Evolutionary conservation across 2,113 vertebrate species (phyloP).

Genomic region (Solea solea): DNA sequence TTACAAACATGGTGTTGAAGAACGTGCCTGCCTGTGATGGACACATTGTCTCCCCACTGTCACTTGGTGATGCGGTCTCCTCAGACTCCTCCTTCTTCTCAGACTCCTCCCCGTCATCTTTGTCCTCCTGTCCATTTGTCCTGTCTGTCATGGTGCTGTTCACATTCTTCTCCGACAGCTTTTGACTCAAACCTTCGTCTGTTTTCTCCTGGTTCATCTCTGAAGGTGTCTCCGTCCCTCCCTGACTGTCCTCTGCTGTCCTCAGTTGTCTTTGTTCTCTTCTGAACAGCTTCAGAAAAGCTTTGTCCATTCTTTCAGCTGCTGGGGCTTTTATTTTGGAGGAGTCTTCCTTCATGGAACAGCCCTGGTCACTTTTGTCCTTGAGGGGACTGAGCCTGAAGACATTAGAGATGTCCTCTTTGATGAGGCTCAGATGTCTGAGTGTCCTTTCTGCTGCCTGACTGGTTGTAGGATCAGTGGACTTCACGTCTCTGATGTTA

Average conservation of each 20-base stretch:
- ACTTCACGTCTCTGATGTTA: slow-evolving; percentile 6
- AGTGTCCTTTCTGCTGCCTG: not conserved
- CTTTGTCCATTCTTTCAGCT: not conserved
- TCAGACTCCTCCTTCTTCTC: not conserved
- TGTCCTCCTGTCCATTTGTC: not conserved
- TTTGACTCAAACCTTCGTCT: not conserved
- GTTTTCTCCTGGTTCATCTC: not conserved
- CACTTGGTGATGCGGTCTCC: not conserved
- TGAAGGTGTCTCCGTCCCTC: not conserved
- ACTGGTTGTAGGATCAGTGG: not conserved
- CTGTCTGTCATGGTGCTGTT: not conserved
- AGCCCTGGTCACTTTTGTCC: slow-evolving; percentile 19
- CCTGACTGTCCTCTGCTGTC: not conserved
- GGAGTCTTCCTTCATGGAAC: not conserved
- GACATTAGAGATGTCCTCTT: slow-evolving; percentile 48
- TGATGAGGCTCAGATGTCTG: slow-evolving; percentile 26
- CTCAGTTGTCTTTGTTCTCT: not conserved
- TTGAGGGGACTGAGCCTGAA: slow-evolving; percentile 34
- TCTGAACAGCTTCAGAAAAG: slow-evolving; percentile 14
- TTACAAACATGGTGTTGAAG: not conserved
- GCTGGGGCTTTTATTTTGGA: slow-evolving; percentile 3
- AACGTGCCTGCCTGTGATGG: slow-evolving; percentile 2
- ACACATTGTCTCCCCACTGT: not conserved
- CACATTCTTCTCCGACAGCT: not conserved
- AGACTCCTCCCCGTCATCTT: not conserved